phyloP scores from a whole-genome alignment of 2,888 invertebrate species.

The Tetragnatha montana region DNA sequence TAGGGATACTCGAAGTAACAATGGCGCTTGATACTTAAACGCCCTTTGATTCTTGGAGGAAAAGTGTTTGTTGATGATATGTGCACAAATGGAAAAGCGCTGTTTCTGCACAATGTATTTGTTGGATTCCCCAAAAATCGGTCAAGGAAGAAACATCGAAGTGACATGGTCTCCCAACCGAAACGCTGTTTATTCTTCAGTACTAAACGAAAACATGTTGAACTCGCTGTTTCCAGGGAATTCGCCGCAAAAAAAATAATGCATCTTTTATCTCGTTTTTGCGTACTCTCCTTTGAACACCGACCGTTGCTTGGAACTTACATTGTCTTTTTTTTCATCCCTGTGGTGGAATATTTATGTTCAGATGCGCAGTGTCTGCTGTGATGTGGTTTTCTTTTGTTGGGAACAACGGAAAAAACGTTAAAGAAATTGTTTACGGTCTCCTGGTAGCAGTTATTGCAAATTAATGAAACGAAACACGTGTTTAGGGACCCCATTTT shows the following conservation, averaged over 20 bases:
- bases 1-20: background rate
- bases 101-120: slow-evolving; percentile 19
- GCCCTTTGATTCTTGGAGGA: background rate
- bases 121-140: slow-evolving; percentile 36
- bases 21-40: background rate
- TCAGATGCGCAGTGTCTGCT: slow-evolving; percentile 3
- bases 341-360: slow-evolving; percentile 33
- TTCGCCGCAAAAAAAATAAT: background rate
- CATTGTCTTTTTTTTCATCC: slow-evolving; percentile 39
- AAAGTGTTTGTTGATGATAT: background rate
- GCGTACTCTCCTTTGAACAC: slow-evolving; percentile 31
- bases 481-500: slow-evolving; percentile 41
- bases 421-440: slow-evolving; percentile 4
- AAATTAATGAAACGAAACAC: slow-evolving; percentile 34
- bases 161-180: slow-evolving; percentile 34
- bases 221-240: background rate
- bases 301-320: slow-evolving; percentile 13
- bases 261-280: slow-evolving; percentile 14
- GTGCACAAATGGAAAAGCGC: background rate
- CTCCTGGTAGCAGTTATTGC: slow-evolving; percentile 4
- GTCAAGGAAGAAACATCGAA: slow-evolving; percentile 49
- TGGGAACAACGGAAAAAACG: background rate
- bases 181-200: slow-evolving; percentile 22
- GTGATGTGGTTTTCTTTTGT: slow-evolving; percentile 25
- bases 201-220: slow-evolving; percentile 12